These are phyloP conservation scores for Motacilla alba DNA, from an alignment of 2,113 vertebrate species.

Conservation along the genomic window DNA sequence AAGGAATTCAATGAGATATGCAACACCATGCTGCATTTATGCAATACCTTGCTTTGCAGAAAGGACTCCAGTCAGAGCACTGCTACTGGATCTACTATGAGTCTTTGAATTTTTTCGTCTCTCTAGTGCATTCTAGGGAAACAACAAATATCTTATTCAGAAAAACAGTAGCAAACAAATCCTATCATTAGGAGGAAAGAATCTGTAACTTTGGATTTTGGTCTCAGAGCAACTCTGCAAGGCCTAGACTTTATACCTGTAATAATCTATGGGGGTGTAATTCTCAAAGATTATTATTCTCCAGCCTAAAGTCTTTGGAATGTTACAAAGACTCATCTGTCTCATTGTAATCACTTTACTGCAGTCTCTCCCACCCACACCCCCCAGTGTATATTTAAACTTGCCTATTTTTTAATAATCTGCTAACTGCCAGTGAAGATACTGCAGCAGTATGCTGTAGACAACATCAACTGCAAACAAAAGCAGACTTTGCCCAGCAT, in stretches of 20 bases:
- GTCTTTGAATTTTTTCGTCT: constrained; percentile 85
- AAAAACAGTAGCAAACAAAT: not conserved
- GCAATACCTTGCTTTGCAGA: constrained; percentile 94
- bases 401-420: not conserved
- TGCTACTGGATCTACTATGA: constrained; percentile 82
- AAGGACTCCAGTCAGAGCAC: constrained; percentile 90
- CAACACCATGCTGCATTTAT: not conserved
- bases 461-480: not conserved
- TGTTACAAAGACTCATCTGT: not conserved
- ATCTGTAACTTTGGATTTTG: not conserved
- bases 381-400: not conserved
- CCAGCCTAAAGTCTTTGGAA: not conserved
- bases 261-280: not conserved
- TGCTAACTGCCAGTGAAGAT: not conserved
- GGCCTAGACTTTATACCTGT: not conserved
- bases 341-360: not conserved
- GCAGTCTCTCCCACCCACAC: not conserved
- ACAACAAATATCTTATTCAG: constrained; percentile 14
- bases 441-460: not conserved
- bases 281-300: not conserved
- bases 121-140: constrained; percentile 87
- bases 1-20: not conserved
- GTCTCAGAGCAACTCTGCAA: not conserved
- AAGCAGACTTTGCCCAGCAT: not conserved
- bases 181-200: not conserved